Evolutionary conservation across 1,140 invertebrate species (phyloP).

Genomic region (Eupristina koningsbergeri): DNA sequence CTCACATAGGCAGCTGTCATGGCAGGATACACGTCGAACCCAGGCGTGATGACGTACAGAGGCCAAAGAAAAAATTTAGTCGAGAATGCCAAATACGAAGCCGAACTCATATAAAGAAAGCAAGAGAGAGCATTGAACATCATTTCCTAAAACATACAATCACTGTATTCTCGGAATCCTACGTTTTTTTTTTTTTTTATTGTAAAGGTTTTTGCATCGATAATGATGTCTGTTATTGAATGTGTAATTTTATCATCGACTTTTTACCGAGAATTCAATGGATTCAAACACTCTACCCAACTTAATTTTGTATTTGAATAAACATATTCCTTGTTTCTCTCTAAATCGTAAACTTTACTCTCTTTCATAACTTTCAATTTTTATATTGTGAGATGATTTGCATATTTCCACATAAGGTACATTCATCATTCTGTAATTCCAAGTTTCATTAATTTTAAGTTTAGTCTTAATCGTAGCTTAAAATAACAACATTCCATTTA

Average conservation of each 20-base stretch:
- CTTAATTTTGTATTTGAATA: no score
- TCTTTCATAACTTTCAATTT: no score
- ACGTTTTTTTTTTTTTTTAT: no score
- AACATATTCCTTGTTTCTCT: no score
- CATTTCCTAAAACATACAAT: conserved; percentile 78
- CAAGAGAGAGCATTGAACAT: conserved; percentile 83
- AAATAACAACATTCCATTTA: background rate
- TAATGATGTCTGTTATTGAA: background rate
- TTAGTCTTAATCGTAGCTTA: background rate
- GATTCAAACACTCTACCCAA: no score
- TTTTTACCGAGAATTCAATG: background rate
- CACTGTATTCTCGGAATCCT: background rate
- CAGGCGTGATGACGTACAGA: conserved; percentile 74
- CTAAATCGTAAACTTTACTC: no score
- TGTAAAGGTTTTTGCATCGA: no score
- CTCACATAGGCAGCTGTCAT: conserved; percentile 89
- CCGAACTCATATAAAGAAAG: conserved; percentile 82
- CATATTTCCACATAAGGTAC: no score
- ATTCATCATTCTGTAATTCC: no score
- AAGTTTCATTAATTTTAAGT: no score
- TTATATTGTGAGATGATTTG: no score
- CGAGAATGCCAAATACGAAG: conserved; percentile 83
- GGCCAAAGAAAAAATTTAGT: conserved; percentile 83
- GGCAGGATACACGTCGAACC: conserved; percentile 83
- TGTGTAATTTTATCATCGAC: background rate